Percentiles rank a stretch among this genome's conserved stretches.
Conservation (phyloP, 2,888 invertebrate genomes). For the Lycaena phlaeas region DNA sequence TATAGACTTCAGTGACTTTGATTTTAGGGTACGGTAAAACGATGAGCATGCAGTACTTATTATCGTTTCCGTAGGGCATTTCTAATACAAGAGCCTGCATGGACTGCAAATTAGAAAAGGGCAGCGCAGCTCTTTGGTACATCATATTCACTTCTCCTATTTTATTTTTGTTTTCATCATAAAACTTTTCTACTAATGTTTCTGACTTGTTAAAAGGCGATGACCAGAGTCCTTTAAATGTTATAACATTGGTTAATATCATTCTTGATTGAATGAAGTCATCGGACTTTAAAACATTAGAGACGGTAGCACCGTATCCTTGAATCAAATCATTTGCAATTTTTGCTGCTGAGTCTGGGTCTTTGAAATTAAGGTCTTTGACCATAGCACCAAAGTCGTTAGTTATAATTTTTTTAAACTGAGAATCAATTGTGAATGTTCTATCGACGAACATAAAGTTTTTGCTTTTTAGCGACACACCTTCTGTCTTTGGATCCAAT, state of each 20-base stretch:
- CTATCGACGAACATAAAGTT: slow-evolving; percentile 58
- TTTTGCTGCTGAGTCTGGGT: slow-evolving; percentile 41
- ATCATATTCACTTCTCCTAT: slow-evolving; percentile 81
- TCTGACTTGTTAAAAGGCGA: slow-evolving; percentile 74
- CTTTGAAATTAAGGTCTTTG: slow-evolving; percentile 44
- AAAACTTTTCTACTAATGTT: slow-evolving; percentile 72
- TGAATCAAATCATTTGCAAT: slow-evolving; percentile 51
- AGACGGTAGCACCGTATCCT: slow-evolving; percentile 46
- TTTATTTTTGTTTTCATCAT: slow-evolving; percentile 66
- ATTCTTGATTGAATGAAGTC: slow-evolving; percentile 73
- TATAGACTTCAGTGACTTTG: slow-evolving; percentile 61
- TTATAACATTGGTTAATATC: slow-evolving; percentile 78
- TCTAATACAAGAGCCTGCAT: slow-evolving; percentile 76
- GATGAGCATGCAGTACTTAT: slow-evolving; percentile 75
- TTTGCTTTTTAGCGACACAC: slow-evolving; percentile 17
- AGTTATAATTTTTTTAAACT: slow-evolving; percentile 34
- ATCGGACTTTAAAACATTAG: slow-evolving; percentile 54
- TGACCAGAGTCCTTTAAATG: slow-evolving; percentile 81
- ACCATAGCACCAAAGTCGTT: slow-evolving; percentile 49
- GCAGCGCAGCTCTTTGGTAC: slow-evolving; percentile 74
- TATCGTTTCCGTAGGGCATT: slow-evolving; percentile 77
- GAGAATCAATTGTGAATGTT: slow-evolving; percentile 37
- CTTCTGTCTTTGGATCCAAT: not conserved
- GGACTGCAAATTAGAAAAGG: slow-evolving; percentile 67
- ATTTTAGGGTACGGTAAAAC: slow-evolving; percentile 74